Evolutionary conservation across 2,797 vertebrate genomes (phyloP).

Genomic region (Sciurus vulgaris): DNA sequence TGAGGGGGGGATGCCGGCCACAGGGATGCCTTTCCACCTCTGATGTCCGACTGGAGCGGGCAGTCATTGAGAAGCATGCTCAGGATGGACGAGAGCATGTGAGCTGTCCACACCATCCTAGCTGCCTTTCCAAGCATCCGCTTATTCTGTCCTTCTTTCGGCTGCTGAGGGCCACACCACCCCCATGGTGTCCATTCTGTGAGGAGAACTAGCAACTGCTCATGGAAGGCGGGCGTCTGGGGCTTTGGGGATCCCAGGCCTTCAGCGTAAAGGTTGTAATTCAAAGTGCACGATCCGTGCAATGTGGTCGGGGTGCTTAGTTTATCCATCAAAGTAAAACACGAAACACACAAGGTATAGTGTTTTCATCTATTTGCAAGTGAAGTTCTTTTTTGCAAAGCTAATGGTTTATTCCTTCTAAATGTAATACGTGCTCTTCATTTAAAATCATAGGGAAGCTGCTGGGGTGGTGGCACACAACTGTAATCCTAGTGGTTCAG

Average conservation of each 20-base stretch:
- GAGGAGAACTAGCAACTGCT: neutral
- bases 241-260: neutral
- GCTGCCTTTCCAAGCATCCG: neutral
- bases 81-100: neutral
- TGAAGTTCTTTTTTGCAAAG: constrained; percentile 20
- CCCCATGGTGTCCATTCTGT: neutral
- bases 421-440: neutral
- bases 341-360: constrained; percentile 6
- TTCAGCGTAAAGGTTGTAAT: neutral
- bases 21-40: neutral
- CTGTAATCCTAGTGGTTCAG: no score
- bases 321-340: constrained; percentile 22
- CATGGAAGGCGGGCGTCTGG: neutral
- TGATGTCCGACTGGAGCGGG: neutral
- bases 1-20: neutral
- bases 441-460: neutral
- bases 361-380: neutral
- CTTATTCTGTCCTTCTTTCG: neutral
- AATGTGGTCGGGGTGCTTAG: neutral
- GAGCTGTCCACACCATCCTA: neutral
- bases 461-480: no score
- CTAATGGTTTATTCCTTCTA: neutral
- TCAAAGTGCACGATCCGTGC: neutral
- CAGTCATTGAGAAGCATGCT: neutral
- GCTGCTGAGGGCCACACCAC: neutral